phyloP scores from a whole-genome alignment of 2,797 vertebrate genomes.

The Lophius americanus region DNA sequence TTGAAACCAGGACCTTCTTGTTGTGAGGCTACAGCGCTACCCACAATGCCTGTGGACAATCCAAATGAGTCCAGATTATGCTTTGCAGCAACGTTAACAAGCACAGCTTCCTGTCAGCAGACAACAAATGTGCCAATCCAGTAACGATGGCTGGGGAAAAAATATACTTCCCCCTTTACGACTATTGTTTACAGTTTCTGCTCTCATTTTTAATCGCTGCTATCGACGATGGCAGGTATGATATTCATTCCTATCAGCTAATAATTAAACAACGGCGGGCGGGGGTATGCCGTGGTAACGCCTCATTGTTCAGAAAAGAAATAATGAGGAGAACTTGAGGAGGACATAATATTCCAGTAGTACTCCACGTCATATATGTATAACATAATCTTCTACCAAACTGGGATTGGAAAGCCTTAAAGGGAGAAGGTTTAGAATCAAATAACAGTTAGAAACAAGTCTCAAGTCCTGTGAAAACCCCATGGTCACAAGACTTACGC shows the following conservation, averaged over 20 bases:
- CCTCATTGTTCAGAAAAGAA: not conserved
- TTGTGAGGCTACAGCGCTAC: too few relatives aligned
- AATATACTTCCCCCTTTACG: not conserved
- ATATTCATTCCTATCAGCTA: not conserved
- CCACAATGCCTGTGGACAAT: not conserved
- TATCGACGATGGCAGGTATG: not conserved
- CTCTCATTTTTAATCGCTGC: not conserved
- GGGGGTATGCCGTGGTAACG: not conserved
- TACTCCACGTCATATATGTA: too few relatives aligned
- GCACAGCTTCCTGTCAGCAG: slow-evolving; percentile 6
- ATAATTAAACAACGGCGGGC: slow-evolving; percentile 15
- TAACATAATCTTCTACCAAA: too few relatives aligned
- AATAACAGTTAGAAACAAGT: too few relatives aligned
- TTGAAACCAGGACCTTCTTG: too few relatives aligned
- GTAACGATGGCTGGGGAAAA: too few relatives aligned
- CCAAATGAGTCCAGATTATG: not conserved
- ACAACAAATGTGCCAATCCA: not conserved
- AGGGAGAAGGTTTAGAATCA: too few relatives aligned
- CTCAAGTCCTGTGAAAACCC: too few relatives aligned
- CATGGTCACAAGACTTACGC: too few relatives aligned
- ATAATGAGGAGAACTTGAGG: too few relatives aligned
- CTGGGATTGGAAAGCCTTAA: too few relatives aligned
- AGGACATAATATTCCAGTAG: too few relatives aligned
- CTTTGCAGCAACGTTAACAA: not conserved
- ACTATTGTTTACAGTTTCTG: not conserved